Conservation (phyloP, 2,113 vertebrate genomes). For the Anhinga rufa region DNA sequence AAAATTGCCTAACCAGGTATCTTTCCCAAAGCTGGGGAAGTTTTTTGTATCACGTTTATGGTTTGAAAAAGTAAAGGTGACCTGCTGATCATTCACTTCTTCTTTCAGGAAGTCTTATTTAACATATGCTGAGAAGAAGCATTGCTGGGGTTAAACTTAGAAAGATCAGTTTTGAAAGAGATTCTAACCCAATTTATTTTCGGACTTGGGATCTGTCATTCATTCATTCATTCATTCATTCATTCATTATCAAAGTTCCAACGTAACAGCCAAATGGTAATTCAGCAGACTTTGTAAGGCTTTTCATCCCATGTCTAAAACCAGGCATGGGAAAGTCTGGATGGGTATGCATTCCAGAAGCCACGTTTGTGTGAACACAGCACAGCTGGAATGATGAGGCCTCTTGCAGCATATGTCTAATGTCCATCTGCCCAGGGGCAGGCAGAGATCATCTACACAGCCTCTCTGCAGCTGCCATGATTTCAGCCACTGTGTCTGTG, state of each 20-base stretch:
- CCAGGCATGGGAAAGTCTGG: not conserved
- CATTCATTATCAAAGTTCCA: not conserved
- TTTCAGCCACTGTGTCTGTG: constrained; percentile 12
- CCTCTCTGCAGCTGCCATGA: constrained; percentile 13
- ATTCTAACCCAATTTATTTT: not conserved
- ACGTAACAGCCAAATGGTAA: not conserved
- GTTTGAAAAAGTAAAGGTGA: not conserved
- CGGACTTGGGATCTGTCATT: not conserved
- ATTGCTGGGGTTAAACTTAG: not conserved
- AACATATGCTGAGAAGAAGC: not conserved
- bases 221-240: too few species aligned
- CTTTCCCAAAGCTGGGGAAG: not conserved
- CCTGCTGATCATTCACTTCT: not conserved
- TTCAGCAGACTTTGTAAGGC: not conserved
- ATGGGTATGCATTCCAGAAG: not conserved
- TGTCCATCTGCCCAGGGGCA: constrained; percentile 15
- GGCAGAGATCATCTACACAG: constrained; percentile 28
- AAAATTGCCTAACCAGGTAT: not conserved
- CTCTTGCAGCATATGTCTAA: not conserved
- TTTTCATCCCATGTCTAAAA: not conserved
- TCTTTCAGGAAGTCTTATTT: not conserved
- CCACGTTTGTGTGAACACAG: not conserved
- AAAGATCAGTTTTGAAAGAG: not conserved
- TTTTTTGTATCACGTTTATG: not conserved
- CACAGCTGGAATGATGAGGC: not conserved